Conservation (phyloP, 1,140 invertebrate genomes). For the Ruditapes philippinarum region DNA sequence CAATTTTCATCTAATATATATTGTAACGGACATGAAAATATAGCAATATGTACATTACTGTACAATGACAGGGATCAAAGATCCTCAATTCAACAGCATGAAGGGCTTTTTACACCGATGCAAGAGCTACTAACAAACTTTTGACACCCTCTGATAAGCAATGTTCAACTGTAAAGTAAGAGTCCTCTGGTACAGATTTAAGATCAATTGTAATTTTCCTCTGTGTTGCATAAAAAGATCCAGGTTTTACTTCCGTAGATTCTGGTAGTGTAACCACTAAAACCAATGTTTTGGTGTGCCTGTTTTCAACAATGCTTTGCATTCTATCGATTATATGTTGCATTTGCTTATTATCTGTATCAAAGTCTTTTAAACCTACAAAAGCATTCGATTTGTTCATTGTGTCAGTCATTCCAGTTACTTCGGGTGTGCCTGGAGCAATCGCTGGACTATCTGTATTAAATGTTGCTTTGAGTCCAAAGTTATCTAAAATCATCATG, state of each 20-base stretch:
- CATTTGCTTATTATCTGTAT: not conserved
- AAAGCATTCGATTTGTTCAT: constrained; percentile 16
- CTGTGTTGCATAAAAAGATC: not conserved
- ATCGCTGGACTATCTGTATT: not conserved
- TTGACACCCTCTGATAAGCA: not conserved
- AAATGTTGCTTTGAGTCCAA: not conserved
- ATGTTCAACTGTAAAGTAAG: too few species aligned
- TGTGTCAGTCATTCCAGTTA: not conserved
- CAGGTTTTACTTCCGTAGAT: not conserved
- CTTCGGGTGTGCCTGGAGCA: not conserved
- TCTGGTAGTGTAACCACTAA: not conserved
- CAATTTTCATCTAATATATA: too few species aligned
- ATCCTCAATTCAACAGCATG: too few species aligned
- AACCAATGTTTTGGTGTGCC: not conserved
- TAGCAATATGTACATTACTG: too few species aligned
- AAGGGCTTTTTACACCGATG: too few species aligned
- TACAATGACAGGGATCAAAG: too few species aligned
- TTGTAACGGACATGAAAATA: too few species aligned
- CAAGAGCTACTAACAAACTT: not conserved
- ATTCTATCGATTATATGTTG: not conserved
- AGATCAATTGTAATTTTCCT: not conserved
- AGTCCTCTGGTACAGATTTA: not conserved
- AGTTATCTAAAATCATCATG: not conserved
- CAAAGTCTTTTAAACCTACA: not conserved
- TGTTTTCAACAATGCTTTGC: not conserved